phyloP scores from a whole-genome alignment of 2,888 invertebrate species.

The Nasonovia ribisnigri region DNA sequence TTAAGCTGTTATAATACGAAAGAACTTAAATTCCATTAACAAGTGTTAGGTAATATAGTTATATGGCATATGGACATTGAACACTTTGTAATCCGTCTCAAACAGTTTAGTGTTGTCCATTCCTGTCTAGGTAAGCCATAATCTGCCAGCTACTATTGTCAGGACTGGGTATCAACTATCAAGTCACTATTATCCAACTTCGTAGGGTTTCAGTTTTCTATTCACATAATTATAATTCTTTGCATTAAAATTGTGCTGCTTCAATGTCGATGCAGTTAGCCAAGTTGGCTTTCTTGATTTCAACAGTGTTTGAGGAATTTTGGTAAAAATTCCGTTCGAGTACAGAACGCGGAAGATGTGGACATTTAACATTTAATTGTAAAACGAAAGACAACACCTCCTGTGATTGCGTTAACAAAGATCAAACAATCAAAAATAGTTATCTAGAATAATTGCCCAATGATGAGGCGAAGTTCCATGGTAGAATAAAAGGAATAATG shows the following conservation, averaged over 20 bases:
- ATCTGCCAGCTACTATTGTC: no score
- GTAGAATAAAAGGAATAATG: background rate
- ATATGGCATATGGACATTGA: background rate
- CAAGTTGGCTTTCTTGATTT: no score
- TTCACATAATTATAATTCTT: no score
- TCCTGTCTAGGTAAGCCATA: no score
- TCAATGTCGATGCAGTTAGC: no score
- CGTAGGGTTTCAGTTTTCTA: no score
- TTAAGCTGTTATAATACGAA: background rate
- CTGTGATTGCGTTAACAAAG: background rate
- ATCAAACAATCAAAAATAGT: background rate
- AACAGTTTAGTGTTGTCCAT: no score
- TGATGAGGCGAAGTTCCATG: background rate
- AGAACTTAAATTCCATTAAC: background rate
- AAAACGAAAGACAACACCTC: background rate
- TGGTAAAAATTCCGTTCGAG: background rate
- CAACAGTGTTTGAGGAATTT: no score
- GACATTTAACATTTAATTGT: background rate
- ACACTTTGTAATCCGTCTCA: background rate
- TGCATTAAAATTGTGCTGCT: no score
- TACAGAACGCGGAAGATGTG: background rate
- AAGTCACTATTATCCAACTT: no score
- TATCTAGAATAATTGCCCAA: background rate
- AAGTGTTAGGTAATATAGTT: background rate
- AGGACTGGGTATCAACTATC: no score